Percentiles rank a stretch among this genome's conserved stretches.
phyloP scores from a whole-genome alignment of 2,113 vertebrate genomes.

The Prochilodus magdalenae region DNA sequence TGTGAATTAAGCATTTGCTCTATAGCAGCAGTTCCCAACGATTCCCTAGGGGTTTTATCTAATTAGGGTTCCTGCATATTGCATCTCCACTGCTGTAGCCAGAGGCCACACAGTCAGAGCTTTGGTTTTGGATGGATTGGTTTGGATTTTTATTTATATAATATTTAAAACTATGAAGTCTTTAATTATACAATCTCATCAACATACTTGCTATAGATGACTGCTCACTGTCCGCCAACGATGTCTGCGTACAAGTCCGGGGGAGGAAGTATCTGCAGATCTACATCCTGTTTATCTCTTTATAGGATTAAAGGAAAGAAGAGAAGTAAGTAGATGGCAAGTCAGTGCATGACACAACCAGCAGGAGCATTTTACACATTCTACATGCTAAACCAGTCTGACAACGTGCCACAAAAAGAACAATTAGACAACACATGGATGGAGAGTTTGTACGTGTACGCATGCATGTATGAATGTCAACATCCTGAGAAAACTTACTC shows the following conservation, averaged over 20 bases:
- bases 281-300: constrained; percentile 57
- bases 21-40: too few species aligned
- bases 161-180: too few species aligned
- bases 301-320: not conserved
- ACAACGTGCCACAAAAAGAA: constrained; percentile 26
- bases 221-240: not conserved
- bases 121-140: not conserved
- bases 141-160: too few species aligned
- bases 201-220: constrained; percentile 23
- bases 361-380: not conserved
- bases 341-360: not conserved
- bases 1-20: too few species aligned
- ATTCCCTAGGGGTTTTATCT: too few species aligned
- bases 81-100: too few species aligned
- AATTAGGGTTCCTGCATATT: too few species aligned
- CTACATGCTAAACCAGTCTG: constrained; percentile 47
- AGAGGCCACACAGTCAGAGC: too few species aligned
- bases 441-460: constrained; percentile 3
- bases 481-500: constrained; percentile 42
- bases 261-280: constrained; percentile 71
- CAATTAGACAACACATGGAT: constrained; percentile 44
- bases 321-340: not conserved
- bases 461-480: constrained; percentile 37
- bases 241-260: constrained; percentile 75
- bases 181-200: not conserved